Conservation (phyloP, 2,113 vertebrate genomes). For the Pogonocichla stellata region DNA sequence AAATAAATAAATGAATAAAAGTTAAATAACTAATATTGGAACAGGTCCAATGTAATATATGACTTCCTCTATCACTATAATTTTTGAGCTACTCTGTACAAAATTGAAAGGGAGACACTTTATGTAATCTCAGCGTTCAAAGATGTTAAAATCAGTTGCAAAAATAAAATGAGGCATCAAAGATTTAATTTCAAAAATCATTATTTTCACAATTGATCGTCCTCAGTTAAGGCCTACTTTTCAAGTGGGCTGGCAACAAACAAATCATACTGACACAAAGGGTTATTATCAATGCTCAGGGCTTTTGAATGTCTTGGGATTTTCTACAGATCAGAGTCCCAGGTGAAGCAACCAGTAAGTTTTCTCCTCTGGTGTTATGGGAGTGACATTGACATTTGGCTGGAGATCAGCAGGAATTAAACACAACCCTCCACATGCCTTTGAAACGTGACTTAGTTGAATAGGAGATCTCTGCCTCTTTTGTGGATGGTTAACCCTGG, state of each 20-base stretch:
- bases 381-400: neutral
- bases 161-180: neutral
- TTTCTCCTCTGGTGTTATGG: neutral
- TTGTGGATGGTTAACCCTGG: neutral
- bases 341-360: neutral
- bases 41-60: neutral
- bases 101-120: neutral
- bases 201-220: neutral
- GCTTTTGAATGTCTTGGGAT: neutral
- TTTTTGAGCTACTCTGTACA: neutral
- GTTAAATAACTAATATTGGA: neutral
- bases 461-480: neutral
- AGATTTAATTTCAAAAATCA: neutral
- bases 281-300: neutral
- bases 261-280: neutral
- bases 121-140: neutral
- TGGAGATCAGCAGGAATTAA: neutral
- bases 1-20: neutral
- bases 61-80: neutral
- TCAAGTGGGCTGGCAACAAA: neutral
- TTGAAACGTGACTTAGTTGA: neutral
- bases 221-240: neutral
- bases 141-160: neutral
- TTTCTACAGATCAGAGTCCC: neutral
- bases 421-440: neutral